Conservation (phyloP, 2,797 vertebrate species). For the Nasua narica region DNA sequence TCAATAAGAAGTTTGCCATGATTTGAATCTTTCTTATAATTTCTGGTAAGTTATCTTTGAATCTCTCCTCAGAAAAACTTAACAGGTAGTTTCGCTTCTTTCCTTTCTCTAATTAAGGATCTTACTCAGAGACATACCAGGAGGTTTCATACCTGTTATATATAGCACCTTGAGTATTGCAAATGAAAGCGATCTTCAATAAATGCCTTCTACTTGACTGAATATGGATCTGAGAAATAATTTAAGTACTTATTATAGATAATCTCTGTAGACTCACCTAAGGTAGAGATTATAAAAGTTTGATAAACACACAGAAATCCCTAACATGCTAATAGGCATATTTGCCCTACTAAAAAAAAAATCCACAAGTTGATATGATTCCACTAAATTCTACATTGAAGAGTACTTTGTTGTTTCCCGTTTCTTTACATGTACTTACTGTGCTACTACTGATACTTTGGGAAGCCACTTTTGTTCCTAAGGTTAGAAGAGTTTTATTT, state of each 20-base stretch:
- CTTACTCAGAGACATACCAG: not conserved
- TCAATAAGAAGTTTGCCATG: not conserved
- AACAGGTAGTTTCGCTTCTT: not conserved
- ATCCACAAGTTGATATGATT: not conserved
- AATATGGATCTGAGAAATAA: not conserved
- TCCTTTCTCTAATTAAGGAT: not conserved
- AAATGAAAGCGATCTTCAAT: not conserved
- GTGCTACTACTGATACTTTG: not conserved
- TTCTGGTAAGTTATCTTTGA: not conserved
- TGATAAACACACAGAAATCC: not conserved
- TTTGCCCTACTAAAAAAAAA: not conserved
- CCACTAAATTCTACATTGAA: not conserved
- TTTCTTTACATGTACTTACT: not conserved
- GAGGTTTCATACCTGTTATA: not conserved
- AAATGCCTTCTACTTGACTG: not conserved
- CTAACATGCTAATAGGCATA: not conserved
- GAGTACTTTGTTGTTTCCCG: not conserved
- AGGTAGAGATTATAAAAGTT: not conserved
- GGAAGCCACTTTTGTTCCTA: not conserved
- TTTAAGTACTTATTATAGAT: not conserved
- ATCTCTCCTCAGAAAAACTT: not conserved
- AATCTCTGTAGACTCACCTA: not conserved
- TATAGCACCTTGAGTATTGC: rapidly evolving
- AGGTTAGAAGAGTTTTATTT: conserved; percentile 41
- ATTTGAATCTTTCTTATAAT: not conserved